Conservation (phyloP, 2,113 vertebrate species). For the Monopterus albus region DNA sequence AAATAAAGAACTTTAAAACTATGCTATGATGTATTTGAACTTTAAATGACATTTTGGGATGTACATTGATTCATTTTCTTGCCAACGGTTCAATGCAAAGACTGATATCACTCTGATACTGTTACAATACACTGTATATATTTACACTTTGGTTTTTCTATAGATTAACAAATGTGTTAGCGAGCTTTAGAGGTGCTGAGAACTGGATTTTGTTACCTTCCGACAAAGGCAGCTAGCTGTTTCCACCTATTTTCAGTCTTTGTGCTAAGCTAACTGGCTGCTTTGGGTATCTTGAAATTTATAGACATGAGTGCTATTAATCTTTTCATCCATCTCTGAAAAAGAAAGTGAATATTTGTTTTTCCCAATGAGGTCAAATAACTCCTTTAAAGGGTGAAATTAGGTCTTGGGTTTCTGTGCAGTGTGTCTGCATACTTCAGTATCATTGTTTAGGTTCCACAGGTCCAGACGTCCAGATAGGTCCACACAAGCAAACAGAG, state of each 20-base stretch:
- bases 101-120: not conserved
- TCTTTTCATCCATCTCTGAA: not conserved
- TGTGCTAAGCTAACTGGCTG: not conserved
- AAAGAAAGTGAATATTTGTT: not conserved
- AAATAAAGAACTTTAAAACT: too few relatives aligned
- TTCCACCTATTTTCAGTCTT: not conserved
- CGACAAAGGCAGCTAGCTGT: not conserved
- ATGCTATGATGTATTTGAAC: too few relatives aligned
- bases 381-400: not conserved
- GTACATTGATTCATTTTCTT: too few relatives aligned
- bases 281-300: not conserved
- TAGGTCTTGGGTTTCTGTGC: not conserved
- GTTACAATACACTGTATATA: too few relatives aligned
- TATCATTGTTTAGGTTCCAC: conserved; percentile 99
- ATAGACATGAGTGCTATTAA: not conserved
- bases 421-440: conserved; percentile 85
- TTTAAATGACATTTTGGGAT: too few relatives aligned
- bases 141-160: not conserved
- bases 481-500: conserved; percentile 96
- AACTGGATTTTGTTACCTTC: too few relatives aligned
- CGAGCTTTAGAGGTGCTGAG: not conserved
- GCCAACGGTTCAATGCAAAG: not conserved
- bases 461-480: conserved; percentile 94
- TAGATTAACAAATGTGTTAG: not conserved
- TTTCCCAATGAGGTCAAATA: too few relatives aligned